These are phyloP conservation scores for Volucella inanis DNA, from an alignment of 2,888 invertebrate genomes.

Conservation along the genomic window DNA sequence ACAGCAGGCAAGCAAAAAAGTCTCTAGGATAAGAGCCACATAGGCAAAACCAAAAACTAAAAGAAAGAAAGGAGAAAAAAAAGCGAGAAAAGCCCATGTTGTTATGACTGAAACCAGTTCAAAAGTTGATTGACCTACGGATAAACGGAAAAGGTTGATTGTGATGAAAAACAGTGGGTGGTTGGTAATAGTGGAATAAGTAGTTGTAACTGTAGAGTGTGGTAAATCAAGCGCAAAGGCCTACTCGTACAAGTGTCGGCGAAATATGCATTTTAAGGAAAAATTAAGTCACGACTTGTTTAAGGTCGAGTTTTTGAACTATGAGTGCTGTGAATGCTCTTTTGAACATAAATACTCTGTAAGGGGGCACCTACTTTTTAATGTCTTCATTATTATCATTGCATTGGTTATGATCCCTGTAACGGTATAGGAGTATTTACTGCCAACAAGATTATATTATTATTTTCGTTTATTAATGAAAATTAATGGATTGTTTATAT, in stretches of 20 bases:
- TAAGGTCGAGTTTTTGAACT: slow-evolving; percentile 37
- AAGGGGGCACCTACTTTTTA: too few relatives aligned
- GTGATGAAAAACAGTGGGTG: not conserved
- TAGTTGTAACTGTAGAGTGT: not conserved
- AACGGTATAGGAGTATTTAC: too few relatives aligned
- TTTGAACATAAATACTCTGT: not conserved
- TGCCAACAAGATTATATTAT: too few relatives aligned
- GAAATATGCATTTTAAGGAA: not conserved
- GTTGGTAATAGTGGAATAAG: not conserved
- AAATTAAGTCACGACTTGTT: slow-evolving; percentile 18
- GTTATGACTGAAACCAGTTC: slow-evolving; percentile 30
- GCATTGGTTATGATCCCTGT: too few relatives aligned
- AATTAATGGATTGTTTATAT: too few relatives aligned
- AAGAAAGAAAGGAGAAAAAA: not conserved
- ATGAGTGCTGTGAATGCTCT: not conserved
- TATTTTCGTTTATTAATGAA: too few relatives aligned
- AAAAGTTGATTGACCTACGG: slow-evolving; percentile 28
- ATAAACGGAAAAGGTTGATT: slow-evolving; percentile 5
- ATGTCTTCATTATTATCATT: too few relatives aligned
- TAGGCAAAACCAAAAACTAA: not conserved
- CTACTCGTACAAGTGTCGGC: not conserved
- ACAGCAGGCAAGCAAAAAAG: not conserved
- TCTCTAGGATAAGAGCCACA: not conserved
- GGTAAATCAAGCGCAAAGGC: not conserved
- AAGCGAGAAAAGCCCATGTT: not conserved